These are phyloP conservation scores for Lipotes vexillifer DNA, from an alignment of 2,113 vertebrate genomes.

Conservation along the genomic window DNA sequence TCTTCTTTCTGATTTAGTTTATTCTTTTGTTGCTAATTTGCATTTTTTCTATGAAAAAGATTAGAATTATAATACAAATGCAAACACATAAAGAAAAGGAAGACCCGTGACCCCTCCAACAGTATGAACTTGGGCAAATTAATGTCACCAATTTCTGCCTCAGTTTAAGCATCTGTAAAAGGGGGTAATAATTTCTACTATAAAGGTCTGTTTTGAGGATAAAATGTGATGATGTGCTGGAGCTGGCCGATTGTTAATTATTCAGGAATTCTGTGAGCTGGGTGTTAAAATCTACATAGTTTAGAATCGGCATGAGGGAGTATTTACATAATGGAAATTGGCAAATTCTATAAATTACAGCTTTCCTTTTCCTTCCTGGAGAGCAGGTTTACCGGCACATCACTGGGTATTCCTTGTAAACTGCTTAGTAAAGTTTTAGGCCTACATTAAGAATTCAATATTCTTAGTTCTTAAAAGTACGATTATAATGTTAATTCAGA, in stretches of 20 bases:
- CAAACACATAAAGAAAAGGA: neutral
- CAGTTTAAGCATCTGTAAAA: neutral
- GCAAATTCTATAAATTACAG: neutral
- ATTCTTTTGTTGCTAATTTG: slow-evolving; percentile 56
- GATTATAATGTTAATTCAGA: neutral
- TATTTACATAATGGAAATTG: neutral
- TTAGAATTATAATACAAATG: slow-evolving; percentile 33
- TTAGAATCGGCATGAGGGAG: neutral
- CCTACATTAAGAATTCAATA: neutral
- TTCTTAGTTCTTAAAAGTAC: neutral
- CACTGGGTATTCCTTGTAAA: neutral
- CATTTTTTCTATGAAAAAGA: slow-evolving; percentile 51
- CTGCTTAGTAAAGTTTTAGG: neutral
- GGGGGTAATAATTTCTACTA: neutral
- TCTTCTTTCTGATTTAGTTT: slow-evolving; percentile 47
- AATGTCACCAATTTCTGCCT: neutral
- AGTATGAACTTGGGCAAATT: slow-evolving; percentile 6
- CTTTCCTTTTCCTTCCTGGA: neutral
- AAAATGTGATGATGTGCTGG: neutral
- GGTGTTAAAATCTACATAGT: neutral
- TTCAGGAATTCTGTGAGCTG: neutral
- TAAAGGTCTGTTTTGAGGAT: neutral
- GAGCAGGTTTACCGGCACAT: neutral
- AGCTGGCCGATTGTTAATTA: neutral
- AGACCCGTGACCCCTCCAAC: neutral